Conservation (phyloP, 2,113 vertebrate species). For the Ophthalmolycus amberensis region DNA sequence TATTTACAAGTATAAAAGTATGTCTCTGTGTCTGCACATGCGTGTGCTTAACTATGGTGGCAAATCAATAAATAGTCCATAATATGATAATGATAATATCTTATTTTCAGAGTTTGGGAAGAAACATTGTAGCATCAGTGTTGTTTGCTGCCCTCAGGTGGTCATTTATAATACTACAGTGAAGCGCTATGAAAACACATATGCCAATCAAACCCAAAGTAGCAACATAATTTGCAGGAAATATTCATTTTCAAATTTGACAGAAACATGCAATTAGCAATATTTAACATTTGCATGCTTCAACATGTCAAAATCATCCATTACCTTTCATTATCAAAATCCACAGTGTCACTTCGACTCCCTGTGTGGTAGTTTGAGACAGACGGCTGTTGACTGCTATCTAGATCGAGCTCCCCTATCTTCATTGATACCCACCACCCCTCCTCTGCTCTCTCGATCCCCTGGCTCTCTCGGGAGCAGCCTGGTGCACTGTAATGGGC, state of each 20-base stretch:
- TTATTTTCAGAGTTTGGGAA: constrained; percentile 7
- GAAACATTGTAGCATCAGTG: constrained; percentile 11
- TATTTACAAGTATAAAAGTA: neutral
- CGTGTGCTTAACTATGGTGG: neutral
- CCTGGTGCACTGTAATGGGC: constrained; percentile 68
- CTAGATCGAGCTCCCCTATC: constrained; percentile 67
- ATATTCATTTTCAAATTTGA: neutral
- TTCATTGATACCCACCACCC: constrained; percentile 59
- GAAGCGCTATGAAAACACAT: neutral
- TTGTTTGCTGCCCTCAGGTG: constrained; percentile 74
- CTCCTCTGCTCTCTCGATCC: constrained; percentile 39
- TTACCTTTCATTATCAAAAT: constrained; percentile 11
- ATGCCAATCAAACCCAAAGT: neutral
- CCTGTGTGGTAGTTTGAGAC: constrained; percentile 68
- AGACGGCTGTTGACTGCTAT: constrained; percentile 54
- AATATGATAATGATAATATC: neutral
- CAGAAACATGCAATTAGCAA: neutral
- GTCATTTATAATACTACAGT: constrained; percentile 42
- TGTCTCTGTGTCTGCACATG: neutral
- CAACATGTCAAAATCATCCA: neutral
- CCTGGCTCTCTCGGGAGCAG: constrained; percentile 47
- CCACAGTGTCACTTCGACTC: constrained; percentile 32
- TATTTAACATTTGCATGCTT: neutral
- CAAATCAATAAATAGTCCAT: neutral
- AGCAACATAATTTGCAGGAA: neutral